Evolutionary conservation across 1,140 invertebrate species (phyloP), one percentile per base, ranked within the genome.

Genomic region (Saccostrea glomerata): DNA sequence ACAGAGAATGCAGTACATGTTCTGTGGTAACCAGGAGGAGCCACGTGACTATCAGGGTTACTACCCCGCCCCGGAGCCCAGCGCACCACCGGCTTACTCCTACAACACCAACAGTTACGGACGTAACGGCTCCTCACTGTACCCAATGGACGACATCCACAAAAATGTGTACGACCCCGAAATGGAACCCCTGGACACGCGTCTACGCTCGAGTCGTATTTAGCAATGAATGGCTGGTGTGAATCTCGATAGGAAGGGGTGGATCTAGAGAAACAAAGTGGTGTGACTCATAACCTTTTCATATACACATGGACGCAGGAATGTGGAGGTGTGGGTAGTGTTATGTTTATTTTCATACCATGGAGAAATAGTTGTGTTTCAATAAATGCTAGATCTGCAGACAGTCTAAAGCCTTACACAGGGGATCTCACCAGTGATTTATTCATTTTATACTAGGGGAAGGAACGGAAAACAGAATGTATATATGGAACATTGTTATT

Each of bases 1-100:
- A 36, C 84, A 89, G 89, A 60, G 86, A 70, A 58, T 82, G 17
- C 83, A 82, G 25, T 89, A 89, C n/a, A 40, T 89, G 47, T 54
- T 89, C 30, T 89, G 89, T 86, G 89, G 89, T 55, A 70, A 63
- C 20, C 86, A 89, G 6, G 89, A 89, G 4, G 86, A 89, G 25
- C 66, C 82, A 6, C 66, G 70, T 13, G 84, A 89, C 54, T 87
- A 87, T 30, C 82, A 86, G 20, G 89, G 89, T 3, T 89, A 89
- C 60, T 87, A 85, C 40, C 89, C 86, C 0, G 84, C 87, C 55
- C 84, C 87, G 1, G 87, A 88, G 56, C 87, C 87, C 25, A 89
- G 86, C n/a, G 89, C 86, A 2, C 89, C 89, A 0, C 86, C 89
- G 2, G 86, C 86, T 2, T 87, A 87, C 23, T 82, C 88, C 3